Base-by-base conservation (phyloP, 1,140 invertebrate species). In the Musca domestica region DNA sequence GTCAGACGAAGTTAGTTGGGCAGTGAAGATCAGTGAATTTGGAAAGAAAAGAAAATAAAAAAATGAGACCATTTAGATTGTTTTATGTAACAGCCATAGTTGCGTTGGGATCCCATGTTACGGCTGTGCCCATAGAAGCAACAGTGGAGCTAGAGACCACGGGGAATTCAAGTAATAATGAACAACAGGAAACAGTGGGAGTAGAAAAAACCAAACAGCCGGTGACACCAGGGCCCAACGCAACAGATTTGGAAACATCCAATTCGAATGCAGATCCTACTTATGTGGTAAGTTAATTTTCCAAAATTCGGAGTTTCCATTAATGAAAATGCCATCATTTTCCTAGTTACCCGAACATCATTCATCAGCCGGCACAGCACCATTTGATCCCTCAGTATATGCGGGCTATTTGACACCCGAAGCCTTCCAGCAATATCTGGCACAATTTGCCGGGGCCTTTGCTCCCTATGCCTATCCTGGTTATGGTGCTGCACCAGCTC, bases 341-440 rank as follows among this genome's bases (percentile, higher is more conserved):
- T 41, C 34, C 1, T 25, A 61, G 56, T 34, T 61, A 61, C 56
- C 56, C n/a, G 56, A 61, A 12, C 56, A 61, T 12, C 56, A 61
- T 41, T 19, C 56, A 78, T 56, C 74, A 71, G n/a, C 72, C 70
- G 47, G 75, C 71, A 9, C 76, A 61, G 6, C 74, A 73, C 67
- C 73, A 54, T 69, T 76, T 51, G 74, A 79, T 66, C 73, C 77
- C 9, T 67, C 71, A n/a, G 58, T 80, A 7, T 81, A 81, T 61
- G 73, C 73, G 1, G 64, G 71, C 12, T 72, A 75, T 22, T 71
- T 81, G 0, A 73, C 76, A 7, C 77, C 80, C 1, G 79, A 81
- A 48, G 69, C 69, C 17, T 75, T 81, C n/a, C 80, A 81, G 58
- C 80, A 81, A 63, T 81, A 81, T 58, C 56, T 81, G 12, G 80